Conservation (phyloP, 2,113 vertebrate genomes). For the Tretioscincus oriximinensis region DNA sequence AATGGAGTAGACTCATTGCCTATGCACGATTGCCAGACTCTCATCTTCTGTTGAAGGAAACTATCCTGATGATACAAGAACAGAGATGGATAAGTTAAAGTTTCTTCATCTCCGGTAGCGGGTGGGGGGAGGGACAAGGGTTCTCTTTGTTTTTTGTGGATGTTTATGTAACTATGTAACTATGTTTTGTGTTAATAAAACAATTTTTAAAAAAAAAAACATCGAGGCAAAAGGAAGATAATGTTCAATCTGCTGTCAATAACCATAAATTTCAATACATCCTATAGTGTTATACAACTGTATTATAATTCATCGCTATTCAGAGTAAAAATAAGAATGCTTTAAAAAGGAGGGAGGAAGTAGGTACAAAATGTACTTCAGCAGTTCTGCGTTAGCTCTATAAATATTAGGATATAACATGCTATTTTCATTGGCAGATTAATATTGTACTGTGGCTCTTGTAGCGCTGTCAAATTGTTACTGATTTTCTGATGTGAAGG, state of each 20-base stretch:
- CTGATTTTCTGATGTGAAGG: constrained; percentile 2
- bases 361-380: not conserved
- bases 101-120: no score
- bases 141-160: no score
- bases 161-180: no score
- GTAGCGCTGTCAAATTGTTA: not conserved
- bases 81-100: no score
- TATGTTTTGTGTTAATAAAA: no score
- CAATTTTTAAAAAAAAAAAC: no score
- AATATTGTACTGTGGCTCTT: not conserved
- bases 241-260: not conserved
- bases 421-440: constrained; percentile 15
- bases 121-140: no score
- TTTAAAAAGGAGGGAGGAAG: not conserved
- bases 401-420: not conserved
- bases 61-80: no score
- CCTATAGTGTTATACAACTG: not conserved
- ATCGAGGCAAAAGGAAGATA: no score
- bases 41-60: no score
- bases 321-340: not conserved
- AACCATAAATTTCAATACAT: not conserved
- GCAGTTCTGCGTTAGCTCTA: not conserved
- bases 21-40: no score
- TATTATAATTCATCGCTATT: not conserved
- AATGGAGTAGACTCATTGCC: no score